Evolutionary conservation across 2,797 vertebrate species (phyloP).

Genomic region (Mallotus villosus): DNA sequence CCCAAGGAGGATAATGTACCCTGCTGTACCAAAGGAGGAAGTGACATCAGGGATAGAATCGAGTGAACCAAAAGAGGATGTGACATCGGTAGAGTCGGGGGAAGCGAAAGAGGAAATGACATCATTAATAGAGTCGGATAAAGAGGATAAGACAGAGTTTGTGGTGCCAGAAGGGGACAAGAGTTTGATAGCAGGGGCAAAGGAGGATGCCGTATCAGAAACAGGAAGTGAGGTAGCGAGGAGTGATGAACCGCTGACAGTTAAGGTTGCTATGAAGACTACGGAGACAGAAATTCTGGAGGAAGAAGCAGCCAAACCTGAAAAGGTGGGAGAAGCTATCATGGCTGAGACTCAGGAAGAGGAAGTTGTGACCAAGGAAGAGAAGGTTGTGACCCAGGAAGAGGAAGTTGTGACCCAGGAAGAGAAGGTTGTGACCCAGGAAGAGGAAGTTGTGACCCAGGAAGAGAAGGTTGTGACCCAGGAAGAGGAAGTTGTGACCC

Average conservation of each 20-base stretch:
- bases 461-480: no score
- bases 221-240: slow-evolving; percentile 15
- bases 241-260: slow-evolving; percentile 17
- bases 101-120: slow-evolving; percentile 28
- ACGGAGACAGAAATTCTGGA: slow-evolving; percentile 17
- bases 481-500: no score
- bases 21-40: slow-evolving; percentile 19
- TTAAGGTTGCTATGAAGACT: slow-evolving; percentile 21
- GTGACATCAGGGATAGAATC: slow-evolving; percentile 18
- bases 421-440: no score
- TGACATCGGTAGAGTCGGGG: slow-evolving; percentile 3
- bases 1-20: slow-evolving; percentile 19
- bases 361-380: no score
- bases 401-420: no score
- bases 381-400: no score
- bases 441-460: no score
- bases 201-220: neutral
- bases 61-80: slow-evolving; percentile 26
- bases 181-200: neutral
- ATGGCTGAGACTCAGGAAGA: neutral
- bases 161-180: neutral
- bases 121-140: neutral
- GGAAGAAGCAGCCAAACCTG: slow-evolving; percentile 19
- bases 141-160: neutral
- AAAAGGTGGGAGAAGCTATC: slow-evolving; percentile 28